Conservation (phyloP, 2,113 vertebrate species). For the Tyto alba region DNA sequence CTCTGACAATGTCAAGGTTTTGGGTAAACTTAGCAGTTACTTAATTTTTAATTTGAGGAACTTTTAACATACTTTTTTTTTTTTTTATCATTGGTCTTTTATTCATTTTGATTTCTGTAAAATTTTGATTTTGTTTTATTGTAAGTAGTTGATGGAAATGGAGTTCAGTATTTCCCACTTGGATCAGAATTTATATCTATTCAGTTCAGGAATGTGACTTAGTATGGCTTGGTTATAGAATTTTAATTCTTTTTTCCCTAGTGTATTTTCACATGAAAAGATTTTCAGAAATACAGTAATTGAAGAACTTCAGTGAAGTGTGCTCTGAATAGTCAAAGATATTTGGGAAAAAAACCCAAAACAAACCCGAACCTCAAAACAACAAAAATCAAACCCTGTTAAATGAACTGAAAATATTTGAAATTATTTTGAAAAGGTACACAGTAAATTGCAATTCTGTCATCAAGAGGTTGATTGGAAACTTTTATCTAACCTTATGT, state of each 20-base stretch:
- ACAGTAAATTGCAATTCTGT: background rate
- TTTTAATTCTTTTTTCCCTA: background rate
- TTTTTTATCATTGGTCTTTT: background rate
- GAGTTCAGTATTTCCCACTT: background rate
- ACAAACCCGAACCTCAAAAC: accelerated
- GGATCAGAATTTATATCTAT: background rate
- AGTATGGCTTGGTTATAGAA: background rate
- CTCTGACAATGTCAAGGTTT: background rate
- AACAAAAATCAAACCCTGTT: background rate
- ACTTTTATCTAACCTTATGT: background rate
- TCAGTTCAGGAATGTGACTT: background rate
- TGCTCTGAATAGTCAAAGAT: background rate
- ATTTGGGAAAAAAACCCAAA: accelerated
- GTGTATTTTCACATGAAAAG: background rate
- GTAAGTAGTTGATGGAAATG: background rate
- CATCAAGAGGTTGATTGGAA: background rate
- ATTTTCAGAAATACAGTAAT: background rate
- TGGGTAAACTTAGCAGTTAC: background rate
- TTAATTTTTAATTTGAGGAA: background rate
- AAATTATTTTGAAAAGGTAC: background rate
- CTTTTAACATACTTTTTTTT: background rate
- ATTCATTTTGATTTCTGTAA: background rate
- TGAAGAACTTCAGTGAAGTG: background rate
- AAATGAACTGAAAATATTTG: background rate
- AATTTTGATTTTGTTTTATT: background rate